Evolutionary conservation across 2,797 vertebrate species (phyloP), one percentile per base, ranked within the genome.

Genomic region (Xenentodon cancila): DNA sequence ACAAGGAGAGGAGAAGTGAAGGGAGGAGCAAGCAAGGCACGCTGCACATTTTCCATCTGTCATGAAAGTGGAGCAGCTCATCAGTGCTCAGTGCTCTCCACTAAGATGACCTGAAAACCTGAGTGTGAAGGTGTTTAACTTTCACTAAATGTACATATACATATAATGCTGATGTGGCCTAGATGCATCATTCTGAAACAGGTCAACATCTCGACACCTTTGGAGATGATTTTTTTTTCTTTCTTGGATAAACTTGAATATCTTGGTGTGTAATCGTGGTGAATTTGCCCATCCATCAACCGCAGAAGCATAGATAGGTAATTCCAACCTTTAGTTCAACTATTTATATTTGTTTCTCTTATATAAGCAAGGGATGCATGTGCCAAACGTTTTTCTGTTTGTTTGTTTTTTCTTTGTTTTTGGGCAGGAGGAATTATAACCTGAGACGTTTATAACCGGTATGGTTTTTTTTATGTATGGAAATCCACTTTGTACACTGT

Each of bases 1-100:
- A 63, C 63, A 22, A 70, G 62, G 66, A 19, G 30, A 44, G 63
- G 77, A 76, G 64, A 74, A 15, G 73, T 73, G 79, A 77, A 73
- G 73, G 75, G 89, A 81, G 77, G 80, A 40, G 83, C 70, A 50
- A 77, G 75, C 40, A 22, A 46, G 53, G 73, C 77, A 50, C 69
- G 84, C 80, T 69, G 82, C 86, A 86, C 87, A 92, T 93, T 94
- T 93, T 94, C 93, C 92, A 93, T 94, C 90, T 92, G 92, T 88
- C 83, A 80, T 91, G 91, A 93, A 94, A 94, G 89, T 89, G 84
- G 91, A 94, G 92, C 91, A 90, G 85, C 86, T 92, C 89, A 91
- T 93, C 93, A 93, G 79, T 61, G 58, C 81, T 82, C 82, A 92
- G 91, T 92, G 91, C 89, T 92, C 85, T 88, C 78, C 45, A 47